A percentile compares a stretch with the other conserved stretches of the same genome.
Evolutionary conservation across 2,113 vertebrate species (phyloP).

Genomic region (Apodemus sylvaticus): DNA sequence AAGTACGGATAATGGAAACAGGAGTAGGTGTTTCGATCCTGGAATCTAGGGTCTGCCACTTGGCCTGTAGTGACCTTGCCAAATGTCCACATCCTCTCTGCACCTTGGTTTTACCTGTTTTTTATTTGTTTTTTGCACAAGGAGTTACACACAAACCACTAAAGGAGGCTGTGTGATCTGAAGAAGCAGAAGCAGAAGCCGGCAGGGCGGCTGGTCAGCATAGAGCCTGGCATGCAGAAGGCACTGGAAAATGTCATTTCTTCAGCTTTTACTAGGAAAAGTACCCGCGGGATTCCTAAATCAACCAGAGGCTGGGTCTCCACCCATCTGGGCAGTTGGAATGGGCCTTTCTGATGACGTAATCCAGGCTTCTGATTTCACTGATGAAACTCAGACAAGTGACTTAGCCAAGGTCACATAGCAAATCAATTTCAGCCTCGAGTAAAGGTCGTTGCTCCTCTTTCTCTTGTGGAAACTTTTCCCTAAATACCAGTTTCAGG

Average conservation of each 20-base stretch:
- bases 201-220: neutral
- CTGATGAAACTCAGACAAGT: neutral
- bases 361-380: neutral
- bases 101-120: neutral
- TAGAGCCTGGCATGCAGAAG: neutral
- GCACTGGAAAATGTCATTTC: neutral
- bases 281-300: neutral
- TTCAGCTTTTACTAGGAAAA: neutral
- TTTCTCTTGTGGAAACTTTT: neutral
- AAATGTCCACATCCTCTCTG: neutral
- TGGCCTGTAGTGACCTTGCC: neutral
- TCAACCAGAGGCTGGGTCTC: neutral
- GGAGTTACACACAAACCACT: neutral
- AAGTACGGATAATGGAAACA: neutral
- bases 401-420: conserved; percentile 5
- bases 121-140: neutral
- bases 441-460: neutral
- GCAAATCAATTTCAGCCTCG: neutral
- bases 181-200: neutral
- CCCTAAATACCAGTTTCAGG: neutral
- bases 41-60: neutral
- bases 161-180: neutral
- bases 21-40: neutral
- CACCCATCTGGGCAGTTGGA: neutral
- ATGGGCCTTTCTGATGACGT: neutral